phyloP scores from a whole-genome alignment of 2,113 vertebrate genomes.

The Odontophorus gujanensis region DNA sequence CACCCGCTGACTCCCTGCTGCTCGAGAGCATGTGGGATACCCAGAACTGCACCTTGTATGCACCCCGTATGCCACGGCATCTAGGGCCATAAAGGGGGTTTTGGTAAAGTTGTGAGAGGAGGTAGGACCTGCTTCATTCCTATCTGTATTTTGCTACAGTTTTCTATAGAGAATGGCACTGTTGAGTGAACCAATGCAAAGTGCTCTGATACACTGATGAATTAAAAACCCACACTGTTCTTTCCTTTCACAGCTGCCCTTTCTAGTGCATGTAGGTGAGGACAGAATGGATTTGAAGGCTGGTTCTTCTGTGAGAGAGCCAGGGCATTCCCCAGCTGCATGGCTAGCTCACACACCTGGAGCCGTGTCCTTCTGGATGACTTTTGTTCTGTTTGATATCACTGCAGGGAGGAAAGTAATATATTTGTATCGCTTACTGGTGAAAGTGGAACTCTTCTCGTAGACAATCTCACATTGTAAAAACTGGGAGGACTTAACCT shows the following conservation, averaged over 20 bases:
- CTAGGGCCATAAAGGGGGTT: not conserved
- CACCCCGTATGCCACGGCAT: rapidly evolving
- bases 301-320: not conserved
- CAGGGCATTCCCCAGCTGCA: not conserved
- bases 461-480: not conserved
- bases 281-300: not conserved
- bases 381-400: not conserved
- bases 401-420: not conserved
- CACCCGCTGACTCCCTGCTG: not conserved
- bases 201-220: not conserved
- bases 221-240: not conserved
- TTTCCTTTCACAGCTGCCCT: not conserved
- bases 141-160: not conserved
- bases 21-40: not conserved
- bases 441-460: not conserved
- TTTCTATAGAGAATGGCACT: not conserved
- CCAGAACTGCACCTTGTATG: not conserved
- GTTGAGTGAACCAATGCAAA: not conserved
- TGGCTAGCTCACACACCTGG: not conserved
- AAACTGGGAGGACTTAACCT: not conserved
- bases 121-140: not conserved
- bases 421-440: not conserved
- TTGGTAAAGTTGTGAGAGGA: not conserved
- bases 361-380: not conserved
- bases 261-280: not conserved